Evolutionary conservation across 2,113 vertebrate genomes (phyloP).

Genomic region (Bos indicus): DNA sequence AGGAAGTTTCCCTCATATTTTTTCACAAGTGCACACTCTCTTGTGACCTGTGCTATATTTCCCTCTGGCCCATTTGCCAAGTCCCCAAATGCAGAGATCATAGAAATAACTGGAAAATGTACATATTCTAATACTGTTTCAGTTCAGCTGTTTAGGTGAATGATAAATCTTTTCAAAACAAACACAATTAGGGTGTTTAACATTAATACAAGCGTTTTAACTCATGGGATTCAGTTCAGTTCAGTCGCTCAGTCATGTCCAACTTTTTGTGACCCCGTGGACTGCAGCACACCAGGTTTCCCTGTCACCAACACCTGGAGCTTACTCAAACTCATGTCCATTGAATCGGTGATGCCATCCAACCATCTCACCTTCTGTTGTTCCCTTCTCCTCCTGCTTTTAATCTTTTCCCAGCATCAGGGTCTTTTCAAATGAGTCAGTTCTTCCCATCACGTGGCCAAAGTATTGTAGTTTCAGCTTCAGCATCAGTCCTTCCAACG

Average conservation of each 20-base stretch:
- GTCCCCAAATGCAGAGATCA: neutral
- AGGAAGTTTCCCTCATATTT: neutral
- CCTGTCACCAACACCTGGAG: rapidly evolving
- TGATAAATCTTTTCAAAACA: neutral
- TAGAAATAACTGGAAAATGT: neutral
- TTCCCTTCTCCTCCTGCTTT: neutral
- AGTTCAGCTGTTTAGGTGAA: neutral
- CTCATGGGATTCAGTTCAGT: neutral
- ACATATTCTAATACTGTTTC: neutral
- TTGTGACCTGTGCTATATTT: neutral
- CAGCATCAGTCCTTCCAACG: neutral
- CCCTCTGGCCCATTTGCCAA: neutral
- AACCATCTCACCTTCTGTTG: neutral
- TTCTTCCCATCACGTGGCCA: neutral
- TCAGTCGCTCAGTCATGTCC: neutral
- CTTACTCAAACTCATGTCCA: neutral
- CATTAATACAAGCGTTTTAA: neutral
- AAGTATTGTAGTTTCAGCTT: neutral
- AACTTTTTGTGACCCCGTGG: neutral
- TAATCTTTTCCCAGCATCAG: neutral
- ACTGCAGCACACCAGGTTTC: neutral
- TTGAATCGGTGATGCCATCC: neutral
- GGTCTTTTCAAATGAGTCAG: neutral
- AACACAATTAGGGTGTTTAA: neutral
- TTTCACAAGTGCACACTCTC: neutral